A percentile compares a stretch with the other conserved stretches of the same genome.
These are phyloP conservation scores for Synanthedon myopaeformis DNA, from an alignment of 2,888 invertebrate species.

Conservation along the genomic window DNA sequence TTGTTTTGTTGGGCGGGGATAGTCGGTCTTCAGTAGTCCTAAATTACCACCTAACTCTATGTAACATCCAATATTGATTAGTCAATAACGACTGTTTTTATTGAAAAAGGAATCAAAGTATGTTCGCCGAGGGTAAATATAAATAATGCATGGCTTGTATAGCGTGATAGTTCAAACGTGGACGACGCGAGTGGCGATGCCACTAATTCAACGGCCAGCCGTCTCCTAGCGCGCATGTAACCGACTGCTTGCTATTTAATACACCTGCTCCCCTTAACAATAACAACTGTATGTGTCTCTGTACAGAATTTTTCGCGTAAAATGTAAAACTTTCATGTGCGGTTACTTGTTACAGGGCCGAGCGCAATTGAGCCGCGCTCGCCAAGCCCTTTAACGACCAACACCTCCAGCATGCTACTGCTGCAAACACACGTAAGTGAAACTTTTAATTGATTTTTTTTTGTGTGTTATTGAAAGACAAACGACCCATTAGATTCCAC, in stretches of 20 bases:
- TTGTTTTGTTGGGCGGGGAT: constrained; percentile 33
- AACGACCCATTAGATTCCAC: too few relatives aligned
- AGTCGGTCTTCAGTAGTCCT: constrained; percentile 19
- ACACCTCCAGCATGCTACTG: constrained; percentile 90
- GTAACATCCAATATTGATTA: constrained; percentile 47
- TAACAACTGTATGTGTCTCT: constrained; percentile 24
- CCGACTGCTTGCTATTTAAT: constrained; percentile 6
- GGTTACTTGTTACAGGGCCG: constrained; percentile 58
- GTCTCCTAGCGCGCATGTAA: constrained; percentile 35
- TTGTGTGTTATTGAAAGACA: too few relatives aligned
- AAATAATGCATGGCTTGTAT: constrained; percentile 69
- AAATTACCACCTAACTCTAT: constrained; percentile 11
- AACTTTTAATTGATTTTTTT: neutral
- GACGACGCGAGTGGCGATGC: constrained; percentile 28
- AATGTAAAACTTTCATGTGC: too few relatives aligned
- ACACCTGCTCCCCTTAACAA: neutral
- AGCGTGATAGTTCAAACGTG: constrained; percentile 71
- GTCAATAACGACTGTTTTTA: constrained; percentile 46
- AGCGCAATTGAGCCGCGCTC: constrained; percentile 69
- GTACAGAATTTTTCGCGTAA: too few relatives aligned
- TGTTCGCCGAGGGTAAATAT: constrained; percentile 69
- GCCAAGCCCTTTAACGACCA: constrained; percentile 68
- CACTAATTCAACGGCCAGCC: constrained; percentile 18
- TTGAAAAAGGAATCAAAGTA: constrained; percentile 65
- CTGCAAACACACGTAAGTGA: constrained; percentile 88